Conservation (phyloP, 92 coral and sea anemone species). For the Montipora capitata region DNA sequence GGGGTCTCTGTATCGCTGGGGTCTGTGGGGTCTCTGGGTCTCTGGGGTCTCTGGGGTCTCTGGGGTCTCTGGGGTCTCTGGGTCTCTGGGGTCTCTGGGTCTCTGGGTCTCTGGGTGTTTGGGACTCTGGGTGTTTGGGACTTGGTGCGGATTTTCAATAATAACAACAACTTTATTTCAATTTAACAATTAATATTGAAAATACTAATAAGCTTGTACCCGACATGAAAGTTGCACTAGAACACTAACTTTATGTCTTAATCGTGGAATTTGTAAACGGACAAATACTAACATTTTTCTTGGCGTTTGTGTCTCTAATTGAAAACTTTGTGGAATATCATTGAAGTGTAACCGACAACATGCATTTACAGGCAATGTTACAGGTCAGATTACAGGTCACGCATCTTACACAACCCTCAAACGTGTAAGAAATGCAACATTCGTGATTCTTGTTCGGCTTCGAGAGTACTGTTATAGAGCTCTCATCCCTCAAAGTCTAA, state of each 20-base stretch:
- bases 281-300: slow-evolving; percentile 1
- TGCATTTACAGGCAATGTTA: too few species aligned
- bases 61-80: neutral
- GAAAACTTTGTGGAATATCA: neutral
- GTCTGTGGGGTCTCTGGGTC: too few species aligned
- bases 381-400: neutral
- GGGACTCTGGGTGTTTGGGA: too few species aligned
- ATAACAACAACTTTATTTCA: neutral
- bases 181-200: neutral
- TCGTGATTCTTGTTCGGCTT: neutral
- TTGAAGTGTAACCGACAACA: neutral
- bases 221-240: neutral
- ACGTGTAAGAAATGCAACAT: neutral
- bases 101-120: too few species aligned
- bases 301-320: neutral
- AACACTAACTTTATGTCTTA: neutral
- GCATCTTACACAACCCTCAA: neutral
- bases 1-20: too few species aligned
- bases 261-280: neutral
- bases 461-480: neutral
- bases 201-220: neutral
- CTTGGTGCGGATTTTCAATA: neutral
- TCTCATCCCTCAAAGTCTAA: neutral
- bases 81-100: neutral
- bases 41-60: neutral